Conservation (phyloP, 2,888 invertebrate genomes). For the Iphiclides podalirius region DNA sequence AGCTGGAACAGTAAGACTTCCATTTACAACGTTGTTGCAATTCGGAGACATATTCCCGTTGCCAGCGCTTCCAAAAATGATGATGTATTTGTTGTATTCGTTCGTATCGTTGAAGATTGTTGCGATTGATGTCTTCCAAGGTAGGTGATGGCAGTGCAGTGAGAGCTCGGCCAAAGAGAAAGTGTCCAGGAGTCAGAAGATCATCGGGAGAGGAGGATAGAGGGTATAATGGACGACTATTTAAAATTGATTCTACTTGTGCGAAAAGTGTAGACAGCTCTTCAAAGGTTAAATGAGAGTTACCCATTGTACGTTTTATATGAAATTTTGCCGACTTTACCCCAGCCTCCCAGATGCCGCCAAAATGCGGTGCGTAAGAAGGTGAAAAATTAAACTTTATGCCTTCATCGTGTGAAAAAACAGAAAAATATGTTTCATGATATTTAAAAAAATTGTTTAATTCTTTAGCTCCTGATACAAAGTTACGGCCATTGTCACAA, state of each 20-base stretch:
- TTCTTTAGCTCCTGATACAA: slow-evolving; percentile 21
- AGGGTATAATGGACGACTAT: too few relatives aligned
- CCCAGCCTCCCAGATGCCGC: slow-evolving; percentile 24
- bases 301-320: slow-evolving; percentile 22
- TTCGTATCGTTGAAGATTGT: slow-evolving; percentile 1
- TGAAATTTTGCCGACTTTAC: slow-evolving; percentile 26
- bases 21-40: background rate
- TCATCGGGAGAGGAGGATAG: slow-evolving; percentile 25
- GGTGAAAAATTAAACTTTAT: too few relatives aligned
- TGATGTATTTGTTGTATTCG: slow-evolving; percentile 16
- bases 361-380: slow-evolving; percentile 24
- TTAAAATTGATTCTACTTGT: slow-evolving; percentile 28
- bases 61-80: background rate
- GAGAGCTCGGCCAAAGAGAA: slow-evolving; percentile 24
- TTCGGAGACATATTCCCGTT: background rate
- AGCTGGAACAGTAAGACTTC: background rate
- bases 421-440: background rate
- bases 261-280: slow-evolving; percentile 23
- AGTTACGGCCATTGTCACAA: slow-evolving; percentile 34
- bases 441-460: background rate
- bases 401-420: background rate
- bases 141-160: slow-evolving; percentile 16
- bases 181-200: slow-evolving; percentile 22
- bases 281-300: slow-evolving; percentile 25
- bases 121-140: background rate